phyloP scores from a whole-genome alignment of 1,140 invertebrate species.

The Nixonia krombeini region DNA sequence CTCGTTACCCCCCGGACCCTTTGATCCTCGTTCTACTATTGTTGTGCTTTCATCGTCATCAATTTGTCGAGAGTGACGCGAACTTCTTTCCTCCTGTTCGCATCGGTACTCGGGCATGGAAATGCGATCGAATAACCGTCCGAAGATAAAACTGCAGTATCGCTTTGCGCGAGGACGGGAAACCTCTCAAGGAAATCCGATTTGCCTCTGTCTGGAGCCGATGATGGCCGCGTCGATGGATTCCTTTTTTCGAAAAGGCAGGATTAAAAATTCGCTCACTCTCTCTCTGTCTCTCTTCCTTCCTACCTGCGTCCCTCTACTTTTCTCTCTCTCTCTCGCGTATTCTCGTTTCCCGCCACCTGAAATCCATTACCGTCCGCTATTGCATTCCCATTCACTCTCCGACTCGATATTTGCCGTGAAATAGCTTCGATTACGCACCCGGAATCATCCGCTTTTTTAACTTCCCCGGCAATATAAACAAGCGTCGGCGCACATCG shows the following conservation, averaged over 20 bases:
- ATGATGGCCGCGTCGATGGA: conserved; percentile 18
- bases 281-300: no score
- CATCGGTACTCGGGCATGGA: no score
- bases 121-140: no score
- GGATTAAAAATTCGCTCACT: conserved; percentile 17
- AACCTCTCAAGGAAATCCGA: conserved; percentile 25
- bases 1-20: no score
- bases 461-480: conserved; percentile 8
- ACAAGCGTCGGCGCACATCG: conserved; percentile 8
- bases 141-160: no score
- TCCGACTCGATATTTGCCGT: conserved; percentile 22
- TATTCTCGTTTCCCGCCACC: conserved; percentile 18
- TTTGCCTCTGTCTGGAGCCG: conserved; percentile 2
- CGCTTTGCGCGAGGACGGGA: neutral
- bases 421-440: conserved; percentile 27
- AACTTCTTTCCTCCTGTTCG: no score
- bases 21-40: no score
- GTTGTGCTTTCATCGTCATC: no score
- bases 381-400: conserved; percentile 16
- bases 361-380: conserved; percentile 26
- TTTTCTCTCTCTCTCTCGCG: no score
- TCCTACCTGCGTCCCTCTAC: no score
- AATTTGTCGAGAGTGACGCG: no score
- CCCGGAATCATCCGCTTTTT: conserved; percentile 5
- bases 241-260: conserved; percentile 30